A percentile compares a stretch with the other conserved stretches of the same genome.
phyloP scores from a whole-genome alignment of 2,113 vertebrate species.

The Sphyrna mokarran region DNA sequence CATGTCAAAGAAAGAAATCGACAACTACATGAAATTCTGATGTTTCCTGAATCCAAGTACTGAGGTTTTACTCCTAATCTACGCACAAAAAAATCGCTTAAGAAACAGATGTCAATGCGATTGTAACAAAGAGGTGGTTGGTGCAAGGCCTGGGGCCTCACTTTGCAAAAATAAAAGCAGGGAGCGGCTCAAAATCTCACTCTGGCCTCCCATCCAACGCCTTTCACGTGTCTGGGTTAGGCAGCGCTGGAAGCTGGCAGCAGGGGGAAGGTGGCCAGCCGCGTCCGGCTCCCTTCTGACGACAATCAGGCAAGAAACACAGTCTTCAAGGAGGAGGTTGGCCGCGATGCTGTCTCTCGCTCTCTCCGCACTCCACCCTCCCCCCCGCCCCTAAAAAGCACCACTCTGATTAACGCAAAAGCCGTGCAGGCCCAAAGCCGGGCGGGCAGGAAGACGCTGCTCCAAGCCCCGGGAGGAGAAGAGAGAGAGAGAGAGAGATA shows the following conservation, averaged over 20 bases:
- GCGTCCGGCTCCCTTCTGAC: too few relatives aligned
- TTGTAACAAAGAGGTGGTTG: conserved; percentile 20
- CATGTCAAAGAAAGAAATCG: neutral
- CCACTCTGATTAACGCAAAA: neutral
- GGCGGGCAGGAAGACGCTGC: neutral
- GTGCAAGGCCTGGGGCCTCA: neutral
- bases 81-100: neutral
- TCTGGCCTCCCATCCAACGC: neutral
- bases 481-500: neutral
- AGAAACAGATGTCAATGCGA: neutral
- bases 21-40: neutral
- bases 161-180: neutral
- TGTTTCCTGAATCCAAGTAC: neutral
- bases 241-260: neutral
- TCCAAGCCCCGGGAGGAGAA: neutral
- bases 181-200: neutral
- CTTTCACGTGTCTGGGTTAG: neutral
- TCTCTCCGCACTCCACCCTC: too few relatives aligned
- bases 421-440: neutral
- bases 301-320: neutral
- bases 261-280: neutral
- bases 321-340: too few relatives aligned
- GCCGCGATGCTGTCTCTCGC: neutral
- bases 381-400: too few relatives aligned
- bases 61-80: neutral